Conservation (phyloP, 2,113 vertebrate species). For the Ginglymostoma cirratum region DNA sequence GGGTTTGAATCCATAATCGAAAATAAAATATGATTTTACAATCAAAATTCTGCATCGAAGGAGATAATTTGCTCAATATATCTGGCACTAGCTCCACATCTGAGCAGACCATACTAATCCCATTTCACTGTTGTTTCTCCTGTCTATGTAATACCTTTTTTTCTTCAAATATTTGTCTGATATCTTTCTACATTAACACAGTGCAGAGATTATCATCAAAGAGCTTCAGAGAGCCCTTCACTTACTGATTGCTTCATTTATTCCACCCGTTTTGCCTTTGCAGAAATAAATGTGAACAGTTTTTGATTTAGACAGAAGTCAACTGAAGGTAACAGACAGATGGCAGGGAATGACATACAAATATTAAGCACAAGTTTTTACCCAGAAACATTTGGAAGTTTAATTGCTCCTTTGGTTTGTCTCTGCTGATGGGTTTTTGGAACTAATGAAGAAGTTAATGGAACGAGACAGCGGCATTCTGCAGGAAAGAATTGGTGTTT, state of each 20-base stretch:
- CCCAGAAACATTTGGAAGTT: conserved; percentile 28
- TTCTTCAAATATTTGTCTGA: not conserved
- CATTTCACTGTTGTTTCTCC: not conserved
- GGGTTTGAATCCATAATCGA: not conserved
- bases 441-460: conserved; percentile 41
- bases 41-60: not conserved
- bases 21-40: not conserved
- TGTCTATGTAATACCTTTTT: not conserved
- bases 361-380: conserved; percentile 8
- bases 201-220: not conserved
- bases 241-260: conserved; percentile 1
- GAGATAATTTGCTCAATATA: not conserved
- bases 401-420: conserved; percentile 39
- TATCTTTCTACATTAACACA: not conserved
- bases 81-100: not conserved
- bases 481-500: conserved; percentile 31
- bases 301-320: conserved; percentile 11
- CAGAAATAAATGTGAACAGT: not conserved
- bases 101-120: not conserved
- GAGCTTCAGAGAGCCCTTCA: not conserved
- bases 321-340: conserved; percentile 24
- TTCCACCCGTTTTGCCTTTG: not conserved
- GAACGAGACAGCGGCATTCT: conserved; percentile 41
- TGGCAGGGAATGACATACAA: conserved; percentile 10
- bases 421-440: conserved; percentile 39